phyloP scores from a whole-genome alignment of 2,888 invertebrate genomes.

The Rhaphigaster nebulosa region DNA sequence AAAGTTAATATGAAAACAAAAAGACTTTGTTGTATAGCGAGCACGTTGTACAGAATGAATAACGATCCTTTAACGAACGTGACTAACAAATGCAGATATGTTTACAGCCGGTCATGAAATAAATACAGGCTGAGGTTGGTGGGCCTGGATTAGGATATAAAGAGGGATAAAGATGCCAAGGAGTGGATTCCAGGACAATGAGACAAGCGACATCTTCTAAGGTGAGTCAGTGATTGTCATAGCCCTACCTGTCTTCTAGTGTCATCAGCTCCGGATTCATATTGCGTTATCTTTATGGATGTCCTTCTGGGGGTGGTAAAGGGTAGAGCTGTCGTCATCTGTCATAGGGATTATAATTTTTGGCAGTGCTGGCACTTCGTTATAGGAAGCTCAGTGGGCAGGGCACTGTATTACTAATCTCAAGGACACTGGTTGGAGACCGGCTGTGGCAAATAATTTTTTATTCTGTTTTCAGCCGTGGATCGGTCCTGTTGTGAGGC shows the following conservation, averaged over 20 bases:
- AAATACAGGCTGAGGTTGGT: not conserved
- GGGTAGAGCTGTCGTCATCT: not conserved
- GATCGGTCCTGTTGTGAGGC: no score
- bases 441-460: no score
- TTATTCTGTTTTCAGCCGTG: no score
- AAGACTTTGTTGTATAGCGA: not conserved
- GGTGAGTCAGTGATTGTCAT: not conserved
- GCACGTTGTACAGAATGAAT: not conserved
- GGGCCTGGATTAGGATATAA: not conserved
- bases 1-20: not conserved
- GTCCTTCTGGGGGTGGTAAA: not conserved
- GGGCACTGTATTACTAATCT: no score
- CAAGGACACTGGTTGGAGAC: no score
- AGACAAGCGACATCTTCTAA: not conserved
- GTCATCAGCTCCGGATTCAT: slow-evolving; percentile 14
- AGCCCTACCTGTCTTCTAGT: not conserved
- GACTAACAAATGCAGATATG: not conserved
- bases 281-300: not conserved
- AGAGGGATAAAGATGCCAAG: not conserved
- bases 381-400: no score
- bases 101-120: not conserved
- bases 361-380: no score
- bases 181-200: not conserved
- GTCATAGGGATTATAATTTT: no score
- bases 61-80: not conserved